phyloP scores from a whole-genome alignment of 2,888 invertebrate genomes.

The Eilema griseolum region DNA sequence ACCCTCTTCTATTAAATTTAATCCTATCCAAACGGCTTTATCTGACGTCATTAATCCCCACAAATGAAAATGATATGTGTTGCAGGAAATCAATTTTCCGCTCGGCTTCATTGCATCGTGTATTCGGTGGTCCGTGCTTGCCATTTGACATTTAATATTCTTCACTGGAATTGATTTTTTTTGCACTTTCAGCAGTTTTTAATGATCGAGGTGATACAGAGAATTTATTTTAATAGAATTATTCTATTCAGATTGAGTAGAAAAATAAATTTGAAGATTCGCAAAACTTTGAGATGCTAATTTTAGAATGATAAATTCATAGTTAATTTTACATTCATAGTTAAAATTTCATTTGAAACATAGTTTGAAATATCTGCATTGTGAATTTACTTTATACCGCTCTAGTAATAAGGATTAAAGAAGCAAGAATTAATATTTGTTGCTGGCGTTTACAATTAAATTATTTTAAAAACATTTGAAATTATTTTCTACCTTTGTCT shows the following conservation, averaged over 20 bases:
- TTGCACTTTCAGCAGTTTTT: conserved; percentile 39
- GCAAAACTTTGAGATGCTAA: neutral
- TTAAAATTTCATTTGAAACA: neutral
- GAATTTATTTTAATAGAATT: conserved; percentile 1
- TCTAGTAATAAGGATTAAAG: no score
- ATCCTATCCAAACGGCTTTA: conserved; percentile 42
- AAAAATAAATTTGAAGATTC: neutral
- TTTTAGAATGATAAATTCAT: neutral
- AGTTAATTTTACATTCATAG: neutral
- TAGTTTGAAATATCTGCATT: neutral
- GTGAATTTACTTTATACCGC: no score
- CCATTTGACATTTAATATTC: conserved; percentile 71
- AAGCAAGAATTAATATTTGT: no score
- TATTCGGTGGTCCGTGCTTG: conserved; percentile 60
- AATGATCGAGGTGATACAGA: neutral
- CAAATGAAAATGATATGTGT: conserved; percentile 75
- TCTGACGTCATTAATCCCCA: conserved; percentile 59
- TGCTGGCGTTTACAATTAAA: no score
- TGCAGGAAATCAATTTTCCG: conserved; percentile 79
- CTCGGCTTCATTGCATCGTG: conserved; percentile 68
- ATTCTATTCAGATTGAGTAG: neutral
- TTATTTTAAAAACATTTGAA: no score
- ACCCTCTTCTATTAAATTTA: conserved; percentile 46
- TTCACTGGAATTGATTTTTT: conserved; percentile 40
- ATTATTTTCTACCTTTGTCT: no score